Evolutionary conservation across 2,113 vertebrate genomes (phyloP).

Genomic region (Dascyllus trimaculatus): DNA sequence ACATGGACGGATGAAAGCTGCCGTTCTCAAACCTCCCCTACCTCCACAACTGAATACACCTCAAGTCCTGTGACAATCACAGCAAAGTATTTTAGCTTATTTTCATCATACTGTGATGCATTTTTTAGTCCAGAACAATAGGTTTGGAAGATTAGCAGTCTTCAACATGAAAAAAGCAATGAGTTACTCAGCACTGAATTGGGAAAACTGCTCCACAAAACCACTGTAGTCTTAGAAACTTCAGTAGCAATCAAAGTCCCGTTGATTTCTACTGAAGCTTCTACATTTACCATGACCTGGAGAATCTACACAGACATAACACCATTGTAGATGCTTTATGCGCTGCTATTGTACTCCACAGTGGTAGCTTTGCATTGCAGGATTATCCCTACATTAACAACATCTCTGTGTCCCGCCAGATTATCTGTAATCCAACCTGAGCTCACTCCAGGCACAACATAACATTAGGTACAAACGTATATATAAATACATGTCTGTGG

Average conservation of each 20-base stretch:
- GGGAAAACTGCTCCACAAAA: too few species aligned
- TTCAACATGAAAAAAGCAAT: too few species aligned
- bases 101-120: not conserved
- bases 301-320: too few species aligned
- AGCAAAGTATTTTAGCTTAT: not conserved
- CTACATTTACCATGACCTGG: too few species aligned
- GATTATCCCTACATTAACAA: slow-evolving; percentile 9
- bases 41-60: too few species aligned
- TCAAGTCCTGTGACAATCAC: not conserved
- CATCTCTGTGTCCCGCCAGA: not conserved
- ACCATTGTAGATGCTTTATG: not conserved
- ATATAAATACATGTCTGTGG: too few species aligned
- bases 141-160: not conserved
- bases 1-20: too few species aligned
- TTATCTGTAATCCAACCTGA: slow-evolving; percentile 17
- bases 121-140: not conserved
- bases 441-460: not conserved
- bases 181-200: too few species aligned
- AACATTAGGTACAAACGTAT: not conserved
- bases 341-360: not conserved
- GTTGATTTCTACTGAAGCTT: too few species aligned
- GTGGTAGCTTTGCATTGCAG: not conserved
- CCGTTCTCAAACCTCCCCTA: too few species aligned
- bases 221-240: too few species aligned
- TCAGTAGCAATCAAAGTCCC: too few species aligned